Base-by-base conservation (phyloP, 2,113 vertebrate genomes). In the Hipposideros armiger region DNA sequence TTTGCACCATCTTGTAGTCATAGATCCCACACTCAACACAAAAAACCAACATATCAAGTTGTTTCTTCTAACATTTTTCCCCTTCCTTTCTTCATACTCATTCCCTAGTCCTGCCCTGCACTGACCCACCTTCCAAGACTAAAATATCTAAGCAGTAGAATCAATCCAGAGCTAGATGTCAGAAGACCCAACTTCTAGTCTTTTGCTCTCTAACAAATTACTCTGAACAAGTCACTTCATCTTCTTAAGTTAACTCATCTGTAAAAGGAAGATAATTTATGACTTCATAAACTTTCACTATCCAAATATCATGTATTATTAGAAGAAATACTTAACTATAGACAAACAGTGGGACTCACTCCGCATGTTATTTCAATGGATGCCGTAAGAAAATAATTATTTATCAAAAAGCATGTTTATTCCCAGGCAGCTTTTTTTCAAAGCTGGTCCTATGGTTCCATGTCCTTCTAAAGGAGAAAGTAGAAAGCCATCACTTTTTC, bases 241-340 rank as follows among this genome's bases (percentile, higher is more conserved):
- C 91, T 76, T 92, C 40, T 62, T 91, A 92, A 52, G 62, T 72
- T 77, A 97, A 93, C 80, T 80, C 86, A 93, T 67, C 64, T 77
- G n/a, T 93, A 83, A 95, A 93, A 91, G 56, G 10, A 60, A 90
- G 62, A 95, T 64, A 83, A 95, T 91, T 74, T 93, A 94, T 91
- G 94, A 91, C 74, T 94, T 93, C 87, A 91, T 76, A 94, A 97
- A 96, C 50, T 83, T 93, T 93, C 67, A 62, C 76, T 22, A 91
- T 45, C 78, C 62, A 95, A 86, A 82, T 86, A 95, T 30, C 58
- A 80, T 87, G 78, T 80, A 70, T 87, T 91, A 95, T 72, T 84
- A 84, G 93, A 66, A 94, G 81, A 90, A 80, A 78, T 54, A 45
- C 32, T 83, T 77, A 45, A 32, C 95, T 32, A 67, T 67, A 90